Conservation (phyloP, 2,888 invertebrate genomes). For the Desoria tigrina region DNA sequence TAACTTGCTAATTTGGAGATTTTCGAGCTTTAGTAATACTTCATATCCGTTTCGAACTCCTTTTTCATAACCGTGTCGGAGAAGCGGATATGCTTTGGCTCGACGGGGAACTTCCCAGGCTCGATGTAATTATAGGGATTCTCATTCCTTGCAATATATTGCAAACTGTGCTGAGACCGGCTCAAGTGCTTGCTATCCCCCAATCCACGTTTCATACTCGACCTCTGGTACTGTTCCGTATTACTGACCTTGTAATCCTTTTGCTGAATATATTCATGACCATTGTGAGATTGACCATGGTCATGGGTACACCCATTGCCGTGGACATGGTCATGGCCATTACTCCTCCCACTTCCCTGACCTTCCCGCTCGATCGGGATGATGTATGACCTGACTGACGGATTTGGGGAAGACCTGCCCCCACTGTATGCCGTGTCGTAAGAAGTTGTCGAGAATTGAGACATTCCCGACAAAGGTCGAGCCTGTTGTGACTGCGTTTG, state of each 20-base stretch:
- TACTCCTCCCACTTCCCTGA: slow-evolving; percentile 3
- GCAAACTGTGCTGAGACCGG: slow-evolving; percentile 35
- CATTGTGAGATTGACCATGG: slow-evolving; percentile 18
- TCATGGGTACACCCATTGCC: slow-evolving; percentile 23
- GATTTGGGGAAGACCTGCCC: slow-evolving; percentile 26
- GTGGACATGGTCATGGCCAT: slow-evolving; percentile 23
- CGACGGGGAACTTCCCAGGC: slow-evolving; percentile 40
- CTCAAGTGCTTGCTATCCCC: slow-evolving; percentile 3
- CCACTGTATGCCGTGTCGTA: slow-evolving; percentile 24
- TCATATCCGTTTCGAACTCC: slow-evolving; percentile 36
- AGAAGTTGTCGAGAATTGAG: slow-evolving; percentile 27
- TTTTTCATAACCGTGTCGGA: slow-evolving; percentile 38
- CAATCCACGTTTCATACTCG: slow-evolving; percentile 13
- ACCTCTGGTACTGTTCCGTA: slow-evolving; percentile 16
- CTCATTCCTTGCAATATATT: slow-evolving; percentile 38
- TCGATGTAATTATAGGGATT: slow-evolving; percentile 37
- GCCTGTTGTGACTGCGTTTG: not conserved
- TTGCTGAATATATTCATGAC: not conserved
- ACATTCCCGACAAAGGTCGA: slow-evolving; percentile 31
- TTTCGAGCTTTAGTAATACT: slow-evolving; percentile 8
- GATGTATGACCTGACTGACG: slow-evolving; percentile 23
- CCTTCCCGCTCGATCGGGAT: slow-evolving; percentile 38
- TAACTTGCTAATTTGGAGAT: no score
- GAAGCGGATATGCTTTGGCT: slow-evolving; percentile 38
- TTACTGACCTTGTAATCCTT: not conserved